Evolutionary conservation across 64 coral and sea anemone species (phyloP).

Genomic region (Porites australiensis): DNA sequence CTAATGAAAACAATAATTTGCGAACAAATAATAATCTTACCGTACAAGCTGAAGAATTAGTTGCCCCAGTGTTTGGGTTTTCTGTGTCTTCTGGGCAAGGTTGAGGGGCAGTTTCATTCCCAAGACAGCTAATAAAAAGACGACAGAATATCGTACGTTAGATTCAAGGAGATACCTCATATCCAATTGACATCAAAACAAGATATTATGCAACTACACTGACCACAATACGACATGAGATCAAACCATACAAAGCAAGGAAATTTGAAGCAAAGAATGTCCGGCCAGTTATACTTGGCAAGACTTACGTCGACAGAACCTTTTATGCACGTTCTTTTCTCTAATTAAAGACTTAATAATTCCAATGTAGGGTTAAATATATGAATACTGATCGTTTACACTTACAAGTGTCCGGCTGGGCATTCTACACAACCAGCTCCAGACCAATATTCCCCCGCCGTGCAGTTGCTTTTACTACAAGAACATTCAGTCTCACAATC

Average conservation of each 20-base stretch:
- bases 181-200: conserved; percentile 33
- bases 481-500: conserved; percentile 87
- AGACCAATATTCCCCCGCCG: conserved; percentile 86
- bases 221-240: not conserved
- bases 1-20: not conserved
- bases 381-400: conserved; percentile 30
- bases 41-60: conserved; percentile 30
- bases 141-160: not conserved
- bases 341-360: not conserved
- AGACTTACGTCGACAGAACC: not conserved
- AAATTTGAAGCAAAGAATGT: not conserved
- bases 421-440: conserved; percentile 76
- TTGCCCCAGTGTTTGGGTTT: conserved; percentile 43
- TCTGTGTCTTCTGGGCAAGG: conserved; percentile 64
- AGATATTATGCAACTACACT: conserved; percentile 2
- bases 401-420: conserved; percentile 93
- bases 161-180: not conserved
- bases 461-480: conserved; percentile 84
- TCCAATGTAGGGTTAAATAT: not conserved
- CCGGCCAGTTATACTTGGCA: not conserved
- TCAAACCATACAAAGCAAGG: not conserved
- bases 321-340: not conserved
- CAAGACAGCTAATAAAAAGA: conserved; percentile 65
- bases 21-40: conserved; percentile 21
- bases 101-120: conserved; percentile 52